Evolutionary conservation across 2,113 vertebrate species (phyloP).

Genomic region (Embiotoca jacksoni): DNA sequence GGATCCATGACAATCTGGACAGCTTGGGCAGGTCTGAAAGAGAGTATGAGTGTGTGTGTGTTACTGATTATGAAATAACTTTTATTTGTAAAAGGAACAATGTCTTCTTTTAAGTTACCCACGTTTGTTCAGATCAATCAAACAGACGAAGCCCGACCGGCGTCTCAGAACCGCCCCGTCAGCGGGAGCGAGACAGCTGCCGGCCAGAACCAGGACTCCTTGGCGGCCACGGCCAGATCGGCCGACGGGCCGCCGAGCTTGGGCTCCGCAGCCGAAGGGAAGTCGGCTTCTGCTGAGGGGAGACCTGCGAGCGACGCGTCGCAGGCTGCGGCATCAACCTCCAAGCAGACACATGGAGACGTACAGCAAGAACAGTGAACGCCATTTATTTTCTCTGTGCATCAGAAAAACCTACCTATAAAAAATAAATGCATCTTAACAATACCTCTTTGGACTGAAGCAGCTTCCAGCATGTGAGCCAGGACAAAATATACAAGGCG

Average conservation of each 20-base stretch:
- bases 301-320: neutral
- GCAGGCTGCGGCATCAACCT: neutral
- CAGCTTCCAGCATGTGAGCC: neutral
- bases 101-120: too few species aligned
- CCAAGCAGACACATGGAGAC: neutral
- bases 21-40: too few species aligned
- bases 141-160: neutral
- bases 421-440: neutral
- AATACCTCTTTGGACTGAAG: neutral
- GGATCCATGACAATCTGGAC: too few species aligned
- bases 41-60: too few species aligned
- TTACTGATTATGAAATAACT: too few species aligned
- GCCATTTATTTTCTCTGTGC: neutral
- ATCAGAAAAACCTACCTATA: neutral
- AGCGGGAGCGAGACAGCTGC: neutral
- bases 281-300: neutral
- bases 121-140: neutral
- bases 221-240: too few species aligned
- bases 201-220: neutral
- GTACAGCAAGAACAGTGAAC: neutral
- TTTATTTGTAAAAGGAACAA: too few species aligned
- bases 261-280: neutral
- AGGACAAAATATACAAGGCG: too few species aligned
- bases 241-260: too few species aligned
- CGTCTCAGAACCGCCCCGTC: neutral